A percentile compares a stretch with the other conserved stretches of the same genome.
Evolutionary conservation across 2,113 vertebrate species (phyloP).

Genomic region (Smithornis capensis): DNA sequence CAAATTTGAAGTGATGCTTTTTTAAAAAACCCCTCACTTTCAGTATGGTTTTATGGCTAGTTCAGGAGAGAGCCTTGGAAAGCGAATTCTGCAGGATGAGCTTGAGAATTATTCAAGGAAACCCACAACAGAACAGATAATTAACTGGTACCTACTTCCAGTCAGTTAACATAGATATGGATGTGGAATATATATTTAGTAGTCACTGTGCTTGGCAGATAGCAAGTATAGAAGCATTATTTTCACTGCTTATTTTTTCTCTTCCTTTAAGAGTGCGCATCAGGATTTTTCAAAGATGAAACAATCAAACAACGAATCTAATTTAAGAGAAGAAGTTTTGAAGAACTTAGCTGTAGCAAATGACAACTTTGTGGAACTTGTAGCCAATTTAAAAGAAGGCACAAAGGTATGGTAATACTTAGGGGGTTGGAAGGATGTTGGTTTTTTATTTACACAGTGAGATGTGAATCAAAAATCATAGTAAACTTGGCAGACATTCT

Average conservation of each 20-base stretch:
- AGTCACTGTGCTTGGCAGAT: not conserved
- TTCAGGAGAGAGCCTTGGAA: not conserved
- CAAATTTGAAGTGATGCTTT: not conserved
- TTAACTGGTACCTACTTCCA: not conserved
- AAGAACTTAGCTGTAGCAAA: conserved; percentile 96
- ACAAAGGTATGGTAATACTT: conserved; percentile 84
- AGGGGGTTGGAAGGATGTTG: not conserved
- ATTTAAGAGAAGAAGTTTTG: conserved; percentile 93
- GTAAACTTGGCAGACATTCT: not conserved
- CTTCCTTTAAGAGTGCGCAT: conserved; percentile 80
- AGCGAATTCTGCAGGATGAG: not conserved
- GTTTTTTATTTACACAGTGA: not conserved
- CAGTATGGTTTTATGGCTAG: not conserved
- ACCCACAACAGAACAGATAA: not conserved
- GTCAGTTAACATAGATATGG: not conserved
- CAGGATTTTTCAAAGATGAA: conserved; percentile 97
- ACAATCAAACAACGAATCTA: conserved; percentile 92
- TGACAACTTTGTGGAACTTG: conserved; percentile 95
- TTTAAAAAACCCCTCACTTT: not conserved
- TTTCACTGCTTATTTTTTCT: not conserved
- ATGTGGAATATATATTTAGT: not conserved
- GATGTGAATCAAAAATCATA: not conserved
- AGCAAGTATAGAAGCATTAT: not conserved
- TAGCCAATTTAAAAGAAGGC: conserved; percentile 91
- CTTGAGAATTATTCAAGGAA: not conserved